phyloP scores from a whole-genome alignment of 2,888 invertebrate genomes.

The Hecatera dysodea region DNA sequence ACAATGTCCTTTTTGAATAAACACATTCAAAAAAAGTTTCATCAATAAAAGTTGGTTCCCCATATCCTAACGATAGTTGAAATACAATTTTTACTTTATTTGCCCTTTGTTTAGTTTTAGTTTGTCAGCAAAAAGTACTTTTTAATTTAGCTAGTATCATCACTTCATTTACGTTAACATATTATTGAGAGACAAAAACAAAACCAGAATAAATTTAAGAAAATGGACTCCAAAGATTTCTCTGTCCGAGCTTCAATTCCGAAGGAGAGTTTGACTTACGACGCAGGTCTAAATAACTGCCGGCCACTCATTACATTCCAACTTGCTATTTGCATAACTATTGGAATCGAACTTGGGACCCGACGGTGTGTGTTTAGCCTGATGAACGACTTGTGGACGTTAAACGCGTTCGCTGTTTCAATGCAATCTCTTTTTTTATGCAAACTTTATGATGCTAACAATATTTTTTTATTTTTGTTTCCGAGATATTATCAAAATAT shows the following conservation, averaged over 20 bases:
- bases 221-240: slow-evolving; percentile 68
- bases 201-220: not conserved
- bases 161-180: not conserved
- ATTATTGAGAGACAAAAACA: not conserved
- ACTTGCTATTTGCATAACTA: slow-evolving; percentile 90
- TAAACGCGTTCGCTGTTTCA: slow-evolving; percentile 83
- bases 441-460: slow-evolving; percentile 41
- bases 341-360: slow-evolving; percentile 86
- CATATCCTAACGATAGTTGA: too few species aligned
- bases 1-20: too few species aligned
- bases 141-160: too few species aligned
- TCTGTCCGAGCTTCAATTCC: slow-evolving; percentile 77
- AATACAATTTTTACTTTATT: too few species aligned
- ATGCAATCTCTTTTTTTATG: slow-evolving; percentile 67
- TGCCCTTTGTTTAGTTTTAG: too few species aligned
- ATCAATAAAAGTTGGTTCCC: too few species aligned
- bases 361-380: slow-evolving; percentile 88
- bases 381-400: slow-evolving; percentile 85
- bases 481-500: not conserved
- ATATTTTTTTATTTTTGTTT: slow-evolving; percentile 6
- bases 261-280: slow-evolving; percentile 89
- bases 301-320: slow-evolving; percentile 89
- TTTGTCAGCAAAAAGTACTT: too few species aligned
- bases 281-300: slow-evolving; percentile 89
- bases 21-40: too few species aligned